These are phyloP conservation scores for Acanthochromis polyacanthus DNA, from an alignment of 2,113 vertebrate genomes.

Conservation along the genomic window DNA sequence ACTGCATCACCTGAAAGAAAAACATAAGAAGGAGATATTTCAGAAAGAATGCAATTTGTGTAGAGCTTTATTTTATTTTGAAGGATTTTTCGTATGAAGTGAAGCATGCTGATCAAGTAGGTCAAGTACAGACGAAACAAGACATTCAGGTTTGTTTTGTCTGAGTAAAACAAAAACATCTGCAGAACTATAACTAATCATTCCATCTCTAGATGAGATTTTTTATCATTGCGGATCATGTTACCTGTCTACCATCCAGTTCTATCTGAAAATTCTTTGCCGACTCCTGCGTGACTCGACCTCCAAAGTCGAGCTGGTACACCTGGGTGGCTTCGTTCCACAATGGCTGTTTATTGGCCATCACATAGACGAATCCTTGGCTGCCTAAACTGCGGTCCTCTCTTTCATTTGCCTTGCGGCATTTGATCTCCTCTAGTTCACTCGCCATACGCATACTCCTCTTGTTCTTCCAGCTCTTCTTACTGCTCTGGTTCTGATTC, in stretches of 20 bases:
- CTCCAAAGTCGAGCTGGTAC: conserved; percentile 98
- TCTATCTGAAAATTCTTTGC: conserved; percentile 99
- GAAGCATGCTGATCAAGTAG: too few relatives aligned
- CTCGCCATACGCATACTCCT: conserved; percentile 91
- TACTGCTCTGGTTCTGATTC: conserved; percentile 98
- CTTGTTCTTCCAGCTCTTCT: conserved; percentile 98
- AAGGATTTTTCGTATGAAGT: too few relatives aligned
- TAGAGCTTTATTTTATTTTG: too few relatives aligned
- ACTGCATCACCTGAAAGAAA: conserved; percentile 95
- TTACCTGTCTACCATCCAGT: conserved; percentile 97
- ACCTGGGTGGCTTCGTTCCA: conserved; percentile 99
- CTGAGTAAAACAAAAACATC: background rate
- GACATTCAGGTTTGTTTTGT: background rate
- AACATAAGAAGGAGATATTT: background rate
- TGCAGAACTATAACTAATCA: background rate
- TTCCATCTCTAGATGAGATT: background rate
- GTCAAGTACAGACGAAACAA: background rate
- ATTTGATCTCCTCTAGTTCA: conserved; percentile 96
- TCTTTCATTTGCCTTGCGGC: conserved; percentile 94
- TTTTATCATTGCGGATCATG: background rate
- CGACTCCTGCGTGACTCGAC: conserved; percentile 97
- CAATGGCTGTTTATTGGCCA: conserved; percentile 98
- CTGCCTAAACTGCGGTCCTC: conserved; percentile 96
- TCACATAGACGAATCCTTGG: conserved; percentile 97
- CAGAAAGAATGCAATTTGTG: too few relatives aligned